These are phyloP conservation scores for Scopus umbretta DNA, from an alignment of 2,113 vertebrate genomes.

Conservation along the genomic window DNA sequence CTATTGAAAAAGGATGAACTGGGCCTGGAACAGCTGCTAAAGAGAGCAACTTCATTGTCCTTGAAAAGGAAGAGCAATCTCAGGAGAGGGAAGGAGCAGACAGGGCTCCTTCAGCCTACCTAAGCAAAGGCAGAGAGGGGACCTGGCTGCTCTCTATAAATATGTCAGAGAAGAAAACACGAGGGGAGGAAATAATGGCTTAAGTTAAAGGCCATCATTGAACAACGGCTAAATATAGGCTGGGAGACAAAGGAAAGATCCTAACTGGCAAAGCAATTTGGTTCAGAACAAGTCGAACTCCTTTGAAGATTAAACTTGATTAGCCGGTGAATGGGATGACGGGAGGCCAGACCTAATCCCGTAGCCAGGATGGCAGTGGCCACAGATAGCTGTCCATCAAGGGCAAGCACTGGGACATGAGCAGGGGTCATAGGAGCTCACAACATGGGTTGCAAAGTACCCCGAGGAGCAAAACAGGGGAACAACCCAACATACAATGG, in stretches of 20 bases:
- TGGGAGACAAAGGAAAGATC: background rate
- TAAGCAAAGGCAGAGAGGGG: background rate
- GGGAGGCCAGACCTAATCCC: rapidly evolving
- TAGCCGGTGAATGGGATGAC: background rate
- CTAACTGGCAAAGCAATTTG: background rate
- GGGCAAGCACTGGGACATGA: background rate
- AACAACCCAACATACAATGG: background rate
- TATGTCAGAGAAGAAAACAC: background rate
- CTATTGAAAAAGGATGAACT: background rate
- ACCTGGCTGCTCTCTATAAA: background rate
- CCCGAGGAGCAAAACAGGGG: background rate
- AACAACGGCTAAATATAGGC: background rate
- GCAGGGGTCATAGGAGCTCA: background rate
- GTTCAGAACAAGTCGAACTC: background rate
- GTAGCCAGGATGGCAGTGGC: background rate
- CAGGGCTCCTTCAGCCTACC: background rate
- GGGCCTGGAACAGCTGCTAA: background rate
- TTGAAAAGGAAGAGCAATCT: background rate
- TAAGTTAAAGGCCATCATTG: constrained; percentile 6
- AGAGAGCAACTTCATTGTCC: background rate
- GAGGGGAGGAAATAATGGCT: background rate
- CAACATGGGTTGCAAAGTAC: background rate
- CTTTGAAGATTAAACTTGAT: background rate
- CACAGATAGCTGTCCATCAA: background rate
- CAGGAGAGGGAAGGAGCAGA: background rate